A percentile compares a stretch with the other conserved stretches of the same genome.
Conservation (phyloP, 2,797 vertebrate species). For the Falco concolor region DNA sequence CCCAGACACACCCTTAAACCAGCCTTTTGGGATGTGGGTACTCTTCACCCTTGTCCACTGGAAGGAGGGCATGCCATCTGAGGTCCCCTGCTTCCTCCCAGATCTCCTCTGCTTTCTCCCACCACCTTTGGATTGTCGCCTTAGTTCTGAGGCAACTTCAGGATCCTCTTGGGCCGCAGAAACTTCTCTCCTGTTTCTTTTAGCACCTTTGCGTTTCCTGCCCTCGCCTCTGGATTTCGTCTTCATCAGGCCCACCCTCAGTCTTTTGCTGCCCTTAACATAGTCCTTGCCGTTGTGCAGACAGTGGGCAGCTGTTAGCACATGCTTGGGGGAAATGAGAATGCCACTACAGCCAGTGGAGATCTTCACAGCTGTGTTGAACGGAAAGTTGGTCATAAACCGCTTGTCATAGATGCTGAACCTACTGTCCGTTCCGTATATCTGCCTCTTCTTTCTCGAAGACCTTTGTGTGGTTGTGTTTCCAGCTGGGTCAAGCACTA, state of each 20-base stretch:
- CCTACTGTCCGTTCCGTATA: constrained; percentile 91
- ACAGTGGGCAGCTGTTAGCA: constrained; percentile 94
- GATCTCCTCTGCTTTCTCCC: constrained; percentile 42
- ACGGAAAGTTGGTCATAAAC: constrained; percentile 89
- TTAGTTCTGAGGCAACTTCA: constrained; percentile 66
- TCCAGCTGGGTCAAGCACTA: background rate
- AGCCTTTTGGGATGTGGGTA: constrained; percentile 91
- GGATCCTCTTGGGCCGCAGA: constrained; percentile 54
- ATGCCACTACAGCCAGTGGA: constrained; percentile 95
- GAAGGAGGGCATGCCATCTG: constrained; percentile 80
- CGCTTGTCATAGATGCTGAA: constrained; percentile 92
- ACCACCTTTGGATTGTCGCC: constrained; percentile 66
- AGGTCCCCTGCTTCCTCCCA: constrained; percentile 21
- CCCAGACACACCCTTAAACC: constrained; percentile 82
- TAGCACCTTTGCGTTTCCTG: constrained; percentile 58
- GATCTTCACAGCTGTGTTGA: constrained; percentile 91
- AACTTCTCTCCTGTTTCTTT: constrained; percentile 61
- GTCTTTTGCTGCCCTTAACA: constrained; percentile 83
- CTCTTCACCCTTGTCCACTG: constrained; percentile 93
- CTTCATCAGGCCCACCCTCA: constrained; percentile 90
- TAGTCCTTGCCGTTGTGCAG: constrained; percentile 91
- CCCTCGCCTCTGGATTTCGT: constrained; percentile 78
- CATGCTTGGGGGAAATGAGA: constrained; percentile 88
- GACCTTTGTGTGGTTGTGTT: constrained; percentile 47
- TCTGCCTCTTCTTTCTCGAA: constrained; percentile 81